phyloP scores from a whole-genome alignment of 30 jellyfish, hydroid and myxozoan genomes.

The Pseudorhiza aurosa region DNA sequence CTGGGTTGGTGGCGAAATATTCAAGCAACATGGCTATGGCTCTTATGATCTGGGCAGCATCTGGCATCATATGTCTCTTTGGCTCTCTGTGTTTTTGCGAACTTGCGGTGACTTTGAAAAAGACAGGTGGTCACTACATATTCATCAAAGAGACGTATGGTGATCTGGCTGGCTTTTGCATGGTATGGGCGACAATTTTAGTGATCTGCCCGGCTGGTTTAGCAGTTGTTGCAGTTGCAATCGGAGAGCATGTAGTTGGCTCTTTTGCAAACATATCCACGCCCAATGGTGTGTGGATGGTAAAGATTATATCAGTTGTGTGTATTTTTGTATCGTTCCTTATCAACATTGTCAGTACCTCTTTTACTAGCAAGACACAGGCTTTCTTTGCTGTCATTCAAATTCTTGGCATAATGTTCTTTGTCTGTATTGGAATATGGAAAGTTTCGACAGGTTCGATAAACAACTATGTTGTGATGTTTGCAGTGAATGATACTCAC shows the following conservation, averaged over 20 bases:
- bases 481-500: too few relatives aligned
- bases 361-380: conserved; percentile 20
- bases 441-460: conserved; percentile 11
- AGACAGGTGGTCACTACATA: conserved; percentile 55
- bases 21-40: conserved; percentile 49
- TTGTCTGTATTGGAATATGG: conserved; percentile 35
- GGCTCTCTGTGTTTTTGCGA: conserved; percentile 66
- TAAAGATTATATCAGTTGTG: conserved; percentile 3
- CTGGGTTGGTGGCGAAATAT: conserved; percentile 54
- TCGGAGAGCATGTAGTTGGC: conserved; percentile 10
- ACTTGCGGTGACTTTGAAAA: conserved; percentile 12
- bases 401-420: conserved; percentile 6
- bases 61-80: conserved; percentile 17
- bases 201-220: conserved; percentile 14
- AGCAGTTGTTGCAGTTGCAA: conserved; percentile 13
- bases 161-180: conserved; percentile 14
- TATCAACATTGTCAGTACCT: neutral
- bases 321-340: neutral
- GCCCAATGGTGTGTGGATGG: conserved; percentile 34
- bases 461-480: neutral
- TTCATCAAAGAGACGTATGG: conserved; percentile 47
- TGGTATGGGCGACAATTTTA: conserved; percentile 18
- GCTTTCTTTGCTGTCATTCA: conserved; percentile 4
- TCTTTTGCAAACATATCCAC: conserved; percentile 21
- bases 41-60: conserved; percentile 22